These are phyloP conservation scores for Callopanchax toddi DNA, from an alignment of 2,113 vertebrate species.

Conservation along the genomic window DNA sequence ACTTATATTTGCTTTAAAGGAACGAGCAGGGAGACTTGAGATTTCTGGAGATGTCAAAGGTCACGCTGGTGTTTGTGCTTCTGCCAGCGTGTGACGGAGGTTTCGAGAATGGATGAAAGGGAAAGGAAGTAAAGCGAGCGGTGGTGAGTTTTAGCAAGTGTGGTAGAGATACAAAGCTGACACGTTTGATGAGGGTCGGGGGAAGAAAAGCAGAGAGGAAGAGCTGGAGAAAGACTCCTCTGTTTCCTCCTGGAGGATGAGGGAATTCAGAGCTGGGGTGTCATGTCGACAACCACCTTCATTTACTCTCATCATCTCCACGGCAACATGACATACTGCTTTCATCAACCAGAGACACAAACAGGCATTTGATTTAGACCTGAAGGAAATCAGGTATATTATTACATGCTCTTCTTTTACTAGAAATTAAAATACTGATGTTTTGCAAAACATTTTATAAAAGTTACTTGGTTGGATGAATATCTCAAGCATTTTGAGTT, in stretches of 20 bases:
- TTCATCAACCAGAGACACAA: constrained; percentile 35
- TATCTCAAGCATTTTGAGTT: too few species aligned
- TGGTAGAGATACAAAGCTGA: constrained; percentile 52
- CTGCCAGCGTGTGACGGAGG: constrained; percentile 19
- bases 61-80: constrained; percentile 26
- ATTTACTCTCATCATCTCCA: constrained; percentile 74
- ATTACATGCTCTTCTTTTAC: too few species aligned
- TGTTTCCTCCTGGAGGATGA: constrained; percentile 64
- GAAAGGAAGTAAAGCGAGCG: constrained; percentile 34
- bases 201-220: constrained; percentile 53
- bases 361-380: constrained; percentile 17
- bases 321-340: constrained; percentile 60
- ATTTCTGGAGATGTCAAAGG: constrained; percentile 49
- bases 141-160: constrained; percentile 28
- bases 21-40: not conserved
- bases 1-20: constrained; percentile 18
- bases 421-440: constrained; percentile 7
- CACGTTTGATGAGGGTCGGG: constrained; percentile 51
- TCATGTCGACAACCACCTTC: constrained; percentile 74
- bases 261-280: constrained; percentile 74
- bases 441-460: too few species aligned
- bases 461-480: too few species aligned
- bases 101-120: constrained; percentile 35
- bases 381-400: constrained; percentile 8
- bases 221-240: constrained; percentile 67